These are phyloP conservation scores for Nannobrachium achirus DNA, from an alignment of 2,113 vertebrate genomes.

Conservation along the genomic window DNA sequence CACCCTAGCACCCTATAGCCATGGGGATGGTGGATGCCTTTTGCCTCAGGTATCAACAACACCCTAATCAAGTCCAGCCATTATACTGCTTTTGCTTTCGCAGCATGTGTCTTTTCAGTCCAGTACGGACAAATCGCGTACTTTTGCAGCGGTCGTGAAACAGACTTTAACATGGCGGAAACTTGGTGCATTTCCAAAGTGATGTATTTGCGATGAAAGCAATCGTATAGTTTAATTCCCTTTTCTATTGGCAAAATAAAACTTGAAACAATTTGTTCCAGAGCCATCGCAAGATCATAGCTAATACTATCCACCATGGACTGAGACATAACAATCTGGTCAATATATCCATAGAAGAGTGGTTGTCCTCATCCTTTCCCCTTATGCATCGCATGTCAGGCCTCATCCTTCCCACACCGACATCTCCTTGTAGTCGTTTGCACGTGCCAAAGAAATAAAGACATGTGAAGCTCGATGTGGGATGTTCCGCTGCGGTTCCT, in stretches of 20 bases:
- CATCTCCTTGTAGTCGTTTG: constrained; percentile 29
- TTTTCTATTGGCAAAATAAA: constrained; percentile 3
- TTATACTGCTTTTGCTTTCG: constrained; percentile 14
- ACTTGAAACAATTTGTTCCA: background rate
- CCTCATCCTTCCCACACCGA: constrained; percentile 41
- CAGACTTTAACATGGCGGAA: background rate
- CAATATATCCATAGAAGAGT: constrained; percentile 24
- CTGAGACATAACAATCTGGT: constrained; percentile 8
- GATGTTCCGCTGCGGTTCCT: constrained; percentile 27
- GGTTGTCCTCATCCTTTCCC: constrained; percentile 21
- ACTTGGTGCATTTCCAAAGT: background rate
- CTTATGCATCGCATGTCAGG: background rate
- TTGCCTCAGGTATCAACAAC: constrained; percentile 39
- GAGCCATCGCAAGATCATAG: background rate
- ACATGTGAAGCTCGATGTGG: constrained; percentile 24
- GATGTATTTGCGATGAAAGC: background rate
- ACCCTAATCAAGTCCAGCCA: constrained; percentile 11
- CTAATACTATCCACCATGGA: background rate
- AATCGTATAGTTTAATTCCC: background rate
- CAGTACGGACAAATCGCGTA: background rate
- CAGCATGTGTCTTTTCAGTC: background rate
- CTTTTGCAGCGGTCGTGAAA: background rate
- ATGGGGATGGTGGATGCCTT: constrained; percentile 31
- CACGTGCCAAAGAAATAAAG: constrained; percentile 35
- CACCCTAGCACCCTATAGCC: constrained; percentile 55